Percentiles rank a stretch among this genome's conserved stretches.
These are phyloP conservation scores for Zosterops lateralis DNA, from an alignment of 2,113 vertebrate species.

Conservation along the genomic window DNA sequence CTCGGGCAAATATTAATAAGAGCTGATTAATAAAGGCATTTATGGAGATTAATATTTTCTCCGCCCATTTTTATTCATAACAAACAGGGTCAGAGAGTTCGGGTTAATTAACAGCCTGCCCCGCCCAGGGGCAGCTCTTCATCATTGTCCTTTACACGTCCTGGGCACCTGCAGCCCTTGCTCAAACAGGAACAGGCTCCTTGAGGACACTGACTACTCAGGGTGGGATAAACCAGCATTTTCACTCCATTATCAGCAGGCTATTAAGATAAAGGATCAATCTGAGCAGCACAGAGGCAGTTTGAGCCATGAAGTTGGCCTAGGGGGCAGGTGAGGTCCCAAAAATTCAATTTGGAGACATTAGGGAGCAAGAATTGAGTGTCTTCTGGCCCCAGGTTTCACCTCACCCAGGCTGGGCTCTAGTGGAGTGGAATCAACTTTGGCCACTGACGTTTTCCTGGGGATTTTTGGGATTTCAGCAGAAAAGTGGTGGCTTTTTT, in stretches of 20 bases:
- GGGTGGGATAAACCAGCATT: neutral
- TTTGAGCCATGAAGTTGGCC: neutral
- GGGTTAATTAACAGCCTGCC: constrained; percentile 3
- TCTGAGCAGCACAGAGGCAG: neutral
- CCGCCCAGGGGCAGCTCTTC: neutral
- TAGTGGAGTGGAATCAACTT: neutral
- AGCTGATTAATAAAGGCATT: too few relatives aligned
- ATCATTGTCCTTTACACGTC: neutral
- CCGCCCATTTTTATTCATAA: too few relatives aligned
- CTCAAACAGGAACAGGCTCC: neutral
- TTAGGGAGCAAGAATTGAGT: rapidly evolving
- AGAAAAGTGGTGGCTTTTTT: neutral
- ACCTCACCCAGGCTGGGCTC: neutral
- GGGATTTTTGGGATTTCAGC: neutral
- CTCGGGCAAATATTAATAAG: too few relatives aligned
- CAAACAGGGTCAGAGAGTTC: neutral
- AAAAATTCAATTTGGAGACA: neutral
- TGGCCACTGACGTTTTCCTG: neutral
- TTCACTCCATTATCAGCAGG: neutral
- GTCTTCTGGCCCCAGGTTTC: neutral
- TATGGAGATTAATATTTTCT: too few relatives aligned
- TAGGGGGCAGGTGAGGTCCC: neutral
- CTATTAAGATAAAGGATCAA: neutral
- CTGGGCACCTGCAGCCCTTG: neutral
- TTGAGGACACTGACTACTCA: neutral